Evolutionary conservation across 92 coral and sea anemone genomes (phyloP).

Genomic region (Paramuricea clavata): DNA sequence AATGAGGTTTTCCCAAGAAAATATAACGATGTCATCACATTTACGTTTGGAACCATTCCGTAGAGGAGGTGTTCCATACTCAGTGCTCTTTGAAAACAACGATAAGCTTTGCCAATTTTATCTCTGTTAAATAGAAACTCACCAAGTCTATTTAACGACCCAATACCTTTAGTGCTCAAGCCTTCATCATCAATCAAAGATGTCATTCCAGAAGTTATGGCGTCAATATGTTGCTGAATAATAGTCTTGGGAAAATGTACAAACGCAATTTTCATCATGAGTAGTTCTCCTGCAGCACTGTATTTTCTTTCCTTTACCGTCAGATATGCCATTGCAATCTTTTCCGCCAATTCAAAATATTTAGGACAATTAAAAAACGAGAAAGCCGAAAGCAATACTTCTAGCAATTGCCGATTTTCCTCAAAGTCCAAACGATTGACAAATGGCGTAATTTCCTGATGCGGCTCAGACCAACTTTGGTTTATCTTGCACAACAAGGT

Average conservation of each 20-base stretch:
- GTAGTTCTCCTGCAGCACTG: background rate
- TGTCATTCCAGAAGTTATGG: background rate
- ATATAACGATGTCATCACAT: background rate
- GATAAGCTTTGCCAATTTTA: slow-evolving; percentile 30
- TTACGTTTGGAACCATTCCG: background rate
- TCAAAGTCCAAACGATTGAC: background rate
- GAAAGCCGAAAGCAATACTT: background rate
- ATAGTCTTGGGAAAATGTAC: background rate
- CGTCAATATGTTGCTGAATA: background rate
- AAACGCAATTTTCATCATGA: background rate
- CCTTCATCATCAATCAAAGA: slow-evolving; percentile 28
- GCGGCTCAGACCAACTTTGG: background rate
- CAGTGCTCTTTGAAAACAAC: slow-evolving; percentile 24
- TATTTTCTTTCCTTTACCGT: background rate
- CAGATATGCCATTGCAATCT: background rate
- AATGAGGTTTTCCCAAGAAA: slow-evolving; percentile 8
- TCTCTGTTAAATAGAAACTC: background rate
- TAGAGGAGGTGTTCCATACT: slow-evolving; percentile 13
- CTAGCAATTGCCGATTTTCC: background rate
- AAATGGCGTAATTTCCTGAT: background rate
- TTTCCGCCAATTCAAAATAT: background rate
- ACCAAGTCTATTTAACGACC: slow-evolving; percentile 17
- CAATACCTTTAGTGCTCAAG: slow-evolving; percentile 1
- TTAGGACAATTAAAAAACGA: background rate
- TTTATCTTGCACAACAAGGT: background rate